Evolutionary conservation across 2,797 vertebrate genomes (phyloP).

Genomic region (Hyperoplus immaculatus): DNA sequence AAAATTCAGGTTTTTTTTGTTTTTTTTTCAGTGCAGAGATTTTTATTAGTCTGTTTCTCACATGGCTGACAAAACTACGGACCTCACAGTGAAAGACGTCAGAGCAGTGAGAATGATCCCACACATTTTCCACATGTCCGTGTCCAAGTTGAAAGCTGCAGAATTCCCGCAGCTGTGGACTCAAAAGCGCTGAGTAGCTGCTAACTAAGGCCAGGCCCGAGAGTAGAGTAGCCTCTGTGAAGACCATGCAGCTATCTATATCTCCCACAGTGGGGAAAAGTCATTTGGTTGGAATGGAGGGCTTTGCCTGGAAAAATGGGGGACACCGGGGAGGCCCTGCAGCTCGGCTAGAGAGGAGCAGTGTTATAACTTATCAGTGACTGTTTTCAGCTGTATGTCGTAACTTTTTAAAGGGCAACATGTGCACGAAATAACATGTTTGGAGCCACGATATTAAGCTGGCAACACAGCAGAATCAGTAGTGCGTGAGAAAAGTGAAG

Average conservation of each 20-base stretch:
- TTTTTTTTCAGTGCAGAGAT: neutral
- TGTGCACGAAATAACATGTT: slow-evolving; percentile 20
- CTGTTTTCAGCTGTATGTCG: slow-evolving; percentile 12
- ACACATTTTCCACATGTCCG: slow-evolving; percentile 69
- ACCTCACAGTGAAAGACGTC: slow-evolving; percentile 32
- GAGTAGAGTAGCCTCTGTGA: slow-evolving; percentile 58
- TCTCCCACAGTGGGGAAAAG: slow-evolving; percentile 64
- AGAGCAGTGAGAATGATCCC: slow-evolving; percentile 57
- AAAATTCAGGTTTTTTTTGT: too few relatives aligned
- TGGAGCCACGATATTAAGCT: neutral
- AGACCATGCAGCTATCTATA: slow-evolving; percentile 67
- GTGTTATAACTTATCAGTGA: slow-evolving; percentile 16
- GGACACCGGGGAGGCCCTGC: slow-evolving; percentile 37
- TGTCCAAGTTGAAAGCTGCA: slow-evolving; percentile 52
- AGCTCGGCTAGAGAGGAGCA: slow-evolving; percentile 26
- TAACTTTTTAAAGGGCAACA: slow-evolving; percentile 7
- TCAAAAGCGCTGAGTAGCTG: slow-evolving; percentile 68
- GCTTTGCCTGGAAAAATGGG: neutral
- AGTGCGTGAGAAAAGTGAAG: neutral
- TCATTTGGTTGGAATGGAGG: slow-evolving; percentile 69
- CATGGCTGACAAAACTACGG: slow-evolving; percentile 1
- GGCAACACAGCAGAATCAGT: neutral
- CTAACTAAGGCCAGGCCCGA: slow-evolving; percentile 70
- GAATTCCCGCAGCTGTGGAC: slow-evolving; percentile 70
- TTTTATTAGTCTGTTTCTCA: slow-evolving; percentile 22